Evolutionary conservation across 2,797 vertebrate genomes (phyloP).

Genomic region (Momotus momota): DNA sequence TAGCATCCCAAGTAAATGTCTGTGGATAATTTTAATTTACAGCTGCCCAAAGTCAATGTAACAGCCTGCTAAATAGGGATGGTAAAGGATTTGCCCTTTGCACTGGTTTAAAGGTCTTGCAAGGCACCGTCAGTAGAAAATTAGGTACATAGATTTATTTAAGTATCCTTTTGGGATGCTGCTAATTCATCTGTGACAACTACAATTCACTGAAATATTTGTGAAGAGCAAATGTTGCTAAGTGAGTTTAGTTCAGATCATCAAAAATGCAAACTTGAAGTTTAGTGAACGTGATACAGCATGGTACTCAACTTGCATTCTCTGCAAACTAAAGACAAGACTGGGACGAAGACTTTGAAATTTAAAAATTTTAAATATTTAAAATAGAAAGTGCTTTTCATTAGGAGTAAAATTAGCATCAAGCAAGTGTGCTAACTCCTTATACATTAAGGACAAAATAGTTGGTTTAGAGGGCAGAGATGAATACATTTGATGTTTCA

Average conservation of each 20-base stretch:
- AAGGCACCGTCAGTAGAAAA: background rate
- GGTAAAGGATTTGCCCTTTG: background rate
- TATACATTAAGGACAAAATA: background rate
- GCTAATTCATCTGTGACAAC: background rate
- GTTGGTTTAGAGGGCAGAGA: background rate
- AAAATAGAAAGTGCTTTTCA: background rate
- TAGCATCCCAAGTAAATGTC: background rate
- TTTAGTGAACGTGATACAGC: background rate
- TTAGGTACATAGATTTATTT: background rate
- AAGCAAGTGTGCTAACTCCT: background rate
- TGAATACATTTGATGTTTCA: background rate
- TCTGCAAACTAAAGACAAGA: background rate
- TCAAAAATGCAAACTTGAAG: background rate
- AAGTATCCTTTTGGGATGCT: background rate
- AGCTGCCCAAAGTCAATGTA: background rate
- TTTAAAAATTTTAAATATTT: background rate
- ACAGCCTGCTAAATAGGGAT: background rate
- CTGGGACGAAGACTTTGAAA: background rate
- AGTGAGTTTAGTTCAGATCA: background rate
- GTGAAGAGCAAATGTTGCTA: background rate
- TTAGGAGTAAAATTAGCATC: background rate
- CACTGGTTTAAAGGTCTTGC: background rate
- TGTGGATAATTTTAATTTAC: slow-evolving; percentile 13
- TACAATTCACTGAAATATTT: background rate
- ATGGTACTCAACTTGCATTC: background rate